Conservation (phyloP, 2,888 invertebrate genomes). For the Pammene aurita region DNA sequence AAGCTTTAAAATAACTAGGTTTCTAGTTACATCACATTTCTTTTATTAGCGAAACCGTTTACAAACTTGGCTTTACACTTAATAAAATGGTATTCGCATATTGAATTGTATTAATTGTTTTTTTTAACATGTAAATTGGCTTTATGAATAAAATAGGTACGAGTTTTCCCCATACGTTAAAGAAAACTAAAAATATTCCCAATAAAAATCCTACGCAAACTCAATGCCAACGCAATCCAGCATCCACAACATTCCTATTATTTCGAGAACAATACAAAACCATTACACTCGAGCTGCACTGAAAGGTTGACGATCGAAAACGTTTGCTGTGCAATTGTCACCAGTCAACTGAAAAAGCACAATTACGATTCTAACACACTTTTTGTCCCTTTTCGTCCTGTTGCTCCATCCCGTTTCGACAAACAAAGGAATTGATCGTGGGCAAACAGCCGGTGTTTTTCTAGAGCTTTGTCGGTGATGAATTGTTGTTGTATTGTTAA, state of each 20-base stretch:
- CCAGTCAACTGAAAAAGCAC: slow-evolving; percentile 39
- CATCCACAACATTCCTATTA: not conserved
- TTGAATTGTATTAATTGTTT: too few species aligned
- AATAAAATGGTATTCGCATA: too few species aligned
- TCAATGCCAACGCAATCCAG: too few species aligned
- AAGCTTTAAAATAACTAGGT: too few species aligned
- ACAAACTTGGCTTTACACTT: too few species aligned
- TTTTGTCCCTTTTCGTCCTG: slow-evolving; percentile 16
- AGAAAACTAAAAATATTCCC: too few species aligned
- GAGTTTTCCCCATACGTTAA: too few species aligned
- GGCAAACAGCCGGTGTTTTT: slow-evolving; percentile 19
- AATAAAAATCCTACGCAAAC: too few species aligned
- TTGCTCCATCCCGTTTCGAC: slow-evolving; percentile 9
- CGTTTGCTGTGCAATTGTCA: slow-evolving; percentile 27
- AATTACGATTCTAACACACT: slow-evolving; percentile 33
- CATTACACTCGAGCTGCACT: not conserved
- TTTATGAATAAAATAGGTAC: too few species aligned
- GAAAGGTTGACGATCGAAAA: slow-evolving; percentile 12
- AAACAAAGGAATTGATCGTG: slow-evolving; percentile 29
- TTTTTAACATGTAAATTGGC: too few species aligned
- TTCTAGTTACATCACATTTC: too few species aligned
- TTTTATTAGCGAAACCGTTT: too few species aligned
- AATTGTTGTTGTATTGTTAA: slow-evolving; percentile 14
- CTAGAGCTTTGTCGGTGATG: slow-evolving; percentile 23
- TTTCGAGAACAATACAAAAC: slow-evolving; percentile 17